phyloP scores from a whole-genome alignment of 2,888 invertebrate species.

The Andrena praecox region DNA sequence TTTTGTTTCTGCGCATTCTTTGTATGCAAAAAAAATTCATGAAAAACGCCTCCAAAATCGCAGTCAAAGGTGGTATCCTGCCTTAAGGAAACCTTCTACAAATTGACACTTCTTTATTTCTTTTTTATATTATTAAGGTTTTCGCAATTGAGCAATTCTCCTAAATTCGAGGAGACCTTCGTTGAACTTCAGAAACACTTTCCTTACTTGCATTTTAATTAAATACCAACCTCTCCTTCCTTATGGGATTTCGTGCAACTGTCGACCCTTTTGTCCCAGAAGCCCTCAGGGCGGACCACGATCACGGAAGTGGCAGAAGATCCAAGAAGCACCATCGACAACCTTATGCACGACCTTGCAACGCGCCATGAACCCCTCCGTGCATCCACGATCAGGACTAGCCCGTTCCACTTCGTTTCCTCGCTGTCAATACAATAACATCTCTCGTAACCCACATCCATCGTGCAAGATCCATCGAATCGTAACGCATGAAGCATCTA shows the following conservation, averaged over 20 bases:
- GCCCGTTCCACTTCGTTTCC: conserved; percentile 86
- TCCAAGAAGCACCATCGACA: conserved; percentile 86
- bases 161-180: not conserved
- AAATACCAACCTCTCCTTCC: conserved; percentile 86
- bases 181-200: not conserved
- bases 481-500: not conserved
- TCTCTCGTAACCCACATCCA: conserved; percentile 6
- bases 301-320: conserved; percentile 86
- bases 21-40: too few relatives aligned
- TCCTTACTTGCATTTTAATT: too few relatives aligned
- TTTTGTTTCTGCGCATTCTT: too few relatives aligned
- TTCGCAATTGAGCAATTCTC: too few relatives aligned
- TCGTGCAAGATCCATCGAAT: not conserved
- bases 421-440: conserved; percentile 80
- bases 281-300: conserved; percentile 90
- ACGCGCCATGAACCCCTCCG: conserved; percentile 88
- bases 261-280: conserved; percentile 92
- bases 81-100: too few relatives aligned
- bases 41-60: too few relatives aligned
- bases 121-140: too few relatives aligned
- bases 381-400: conserved; percentile 88
- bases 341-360: conserved; percentile 87
- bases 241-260: conserved; percentile 88
- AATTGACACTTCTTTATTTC: too few relatives aligned
- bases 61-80: too few relatives aligned